Percentiles rank a stretch among this genome's conserved stretches.
Evolutionary conservation across 2,113 vertebrate genomes (phyloP).

Genomic region (Podocnemis expansa): DNA sequence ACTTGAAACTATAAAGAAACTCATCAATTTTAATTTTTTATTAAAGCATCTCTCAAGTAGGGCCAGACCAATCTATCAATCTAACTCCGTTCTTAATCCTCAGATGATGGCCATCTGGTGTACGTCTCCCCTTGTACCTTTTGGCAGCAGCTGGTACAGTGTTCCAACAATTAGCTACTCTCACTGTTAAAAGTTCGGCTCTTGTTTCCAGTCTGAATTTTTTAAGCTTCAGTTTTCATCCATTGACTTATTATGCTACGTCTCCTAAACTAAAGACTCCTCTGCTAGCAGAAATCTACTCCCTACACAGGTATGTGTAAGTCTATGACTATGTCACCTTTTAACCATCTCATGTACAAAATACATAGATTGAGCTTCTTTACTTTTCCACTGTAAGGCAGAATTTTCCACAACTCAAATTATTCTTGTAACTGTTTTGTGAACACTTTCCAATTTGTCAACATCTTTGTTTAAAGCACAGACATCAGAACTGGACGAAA

Average conservation of each 20-base stretch:
- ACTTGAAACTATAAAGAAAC: background rate
- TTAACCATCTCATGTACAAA: background rate
- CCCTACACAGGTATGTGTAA: background rate
- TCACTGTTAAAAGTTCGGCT: background rate
- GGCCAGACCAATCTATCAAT: background rate
- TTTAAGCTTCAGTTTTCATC: background rate
- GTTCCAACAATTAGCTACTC: background rate
- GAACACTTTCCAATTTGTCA: background rate
- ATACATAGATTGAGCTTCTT: background rate
- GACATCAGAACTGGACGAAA: background rate
- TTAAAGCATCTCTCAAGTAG: background rate
- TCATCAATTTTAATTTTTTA: background rate
- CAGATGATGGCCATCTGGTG: background rate
- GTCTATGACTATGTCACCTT: background rate
- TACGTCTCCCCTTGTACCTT: background rate
- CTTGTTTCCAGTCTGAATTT: background rate
- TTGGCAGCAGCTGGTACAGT: background rate
- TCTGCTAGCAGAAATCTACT: background rate
- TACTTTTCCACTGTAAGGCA: background rate
- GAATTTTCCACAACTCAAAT: background rate
- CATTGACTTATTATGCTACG: background rate
- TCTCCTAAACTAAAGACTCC: background rate
- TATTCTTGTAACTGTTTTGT: background rate
- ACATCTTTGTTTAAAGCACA: accelerated
- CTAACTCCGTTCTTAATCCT: background rate